phyloP scores from a whole-genome alignment of 2,888 invertebrate species.

The Troides helena region DNA sequence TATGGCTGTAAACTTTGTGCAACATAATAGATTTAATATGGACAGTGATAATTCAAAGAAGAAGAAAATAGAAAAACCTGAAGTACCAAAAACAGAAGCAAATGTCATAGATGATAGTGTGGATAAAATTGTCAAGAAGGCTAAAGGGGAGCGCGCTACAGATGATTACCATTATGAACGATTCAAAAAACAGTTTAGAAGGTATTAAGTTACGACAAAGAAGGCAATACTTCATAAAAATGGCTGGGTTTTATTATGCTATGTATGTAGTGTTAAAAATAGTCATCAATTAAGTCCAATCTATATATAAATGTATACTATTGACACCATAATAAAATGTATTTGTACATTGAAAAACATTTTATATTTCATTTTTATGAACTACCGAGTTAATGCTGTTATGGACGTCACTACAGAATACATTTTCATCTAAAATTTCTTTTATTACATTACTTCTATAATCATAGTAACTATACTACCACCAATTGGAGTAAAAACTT shows the following conservation, averaged over 20 bases:
- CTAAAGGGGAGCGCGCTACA: slow-evolving; percentile 93
- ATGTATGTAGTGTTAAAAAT: too few relatives aligned
- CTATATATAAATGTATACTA: too few relatives aligned
- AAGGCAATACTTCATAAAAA: too few relatives aligned
- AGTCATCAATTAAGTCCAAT: too few relatives aligned
- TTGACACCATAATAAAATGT: too few relatives aligned
- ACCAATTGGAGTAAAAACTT: too few relatives aligned
- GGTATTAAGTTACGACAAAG: slow-evolving; percentile 79
- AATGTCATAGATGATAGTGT: slow-evolving; percentile 71
- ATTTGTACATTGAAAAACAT: too few relatives aligned
- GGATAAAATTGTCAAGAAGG: slow-evolving; percentile 80
- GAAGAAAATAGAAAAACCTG: slow-evolving; percentile 80
- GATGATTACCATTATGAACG: slow-evolving; percentile 98
- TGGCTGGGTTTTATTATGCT: too few relatives aligned
- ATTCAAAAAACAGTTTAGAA: slow-evolving; percentile 96
- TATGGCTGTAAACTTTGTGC: slow-evolving; percentile 99
- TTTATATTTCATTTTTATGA: too few relatives aligned
- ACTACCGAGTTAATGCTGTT: not conserved
- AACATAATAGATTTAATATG: slow-evolving; percentile 97
- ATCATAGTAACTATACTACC: too few relatives aligned
- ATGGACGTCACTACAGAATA: not conserved
- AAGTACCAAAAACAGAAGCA: slow-evolving; percentile 57
- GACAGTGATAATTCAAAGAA: slow-evolving; percentile 84
- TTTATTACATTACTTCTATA: not conserved
- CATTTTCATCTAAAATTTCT: not conserved